A percentile compares a stretch with the other conserved stretches of the same genome.
Evolutionary conservation across 2,797 vertebrate species (phyloP).

Genomic region (Pachyuromys duprasi): DNA sequence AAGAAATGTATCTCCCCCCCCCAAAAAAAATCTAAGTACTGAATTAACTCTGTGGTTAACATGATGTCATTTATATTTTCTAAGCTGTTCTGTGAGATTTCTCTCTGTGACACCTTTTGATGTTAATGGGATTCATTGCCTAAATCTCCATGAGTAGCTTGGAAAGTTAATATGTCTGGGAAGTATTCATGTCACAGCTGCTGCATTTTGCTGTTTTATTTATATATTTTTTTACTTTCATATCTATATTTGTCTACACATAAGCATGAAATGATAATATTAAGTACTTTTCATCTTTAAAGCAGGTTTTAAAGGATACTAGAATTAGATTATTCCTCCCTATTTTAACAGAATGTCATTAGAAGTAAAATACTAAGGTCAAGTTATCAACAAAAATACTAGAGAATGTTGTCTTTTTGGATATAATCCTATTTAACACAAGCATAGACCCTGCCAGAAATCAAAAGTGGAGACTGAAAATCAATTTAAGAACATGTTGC

Average conservation of each 20-base stretch:
- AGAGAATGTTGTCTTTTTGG: not conserved
- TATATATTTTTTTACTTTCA: slow-evolving; percentile 14
- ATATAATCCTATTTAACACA: not conserved
- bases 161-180: slow-evolving; percentile 25
- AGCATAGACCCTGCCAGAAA: not conserved
- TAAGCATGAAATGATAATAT: not conserved
- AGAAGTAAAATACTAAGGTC: not conserved
- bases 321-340: slow-evolving; percentile 9
- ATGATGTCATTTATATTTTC: slow-evolving; percentile 21
- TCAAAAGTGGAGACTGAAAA: not conserved
- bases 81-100: slow-evolving; percentile 51
- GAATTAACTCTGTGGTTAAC: slow-evolving; percentile 29
- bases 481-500: not conserved
- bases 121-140: slow-evolving; percentile 53
- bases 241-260: not conserved
- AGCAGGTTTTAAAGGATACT: not conserved
- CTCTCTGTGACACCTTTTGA: slow-evolving; percentile 45
- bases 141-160: slow-evolving; percentile 56
- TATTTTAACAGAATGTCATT: not conserved
- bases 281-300: not conserved
- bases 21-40: not conserved
- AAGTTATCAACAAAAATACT: not conserved
- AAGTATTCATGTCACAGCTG: slow-evolving; percentile 22
- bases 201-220: slow-evolving; percentile 36
- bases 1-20: no score